These are phyloP conservation scores for Rhagoletis pomonella DNA, from an alignment of 1,140 invertebrate species.

Conservation along the genomic window DNA sequence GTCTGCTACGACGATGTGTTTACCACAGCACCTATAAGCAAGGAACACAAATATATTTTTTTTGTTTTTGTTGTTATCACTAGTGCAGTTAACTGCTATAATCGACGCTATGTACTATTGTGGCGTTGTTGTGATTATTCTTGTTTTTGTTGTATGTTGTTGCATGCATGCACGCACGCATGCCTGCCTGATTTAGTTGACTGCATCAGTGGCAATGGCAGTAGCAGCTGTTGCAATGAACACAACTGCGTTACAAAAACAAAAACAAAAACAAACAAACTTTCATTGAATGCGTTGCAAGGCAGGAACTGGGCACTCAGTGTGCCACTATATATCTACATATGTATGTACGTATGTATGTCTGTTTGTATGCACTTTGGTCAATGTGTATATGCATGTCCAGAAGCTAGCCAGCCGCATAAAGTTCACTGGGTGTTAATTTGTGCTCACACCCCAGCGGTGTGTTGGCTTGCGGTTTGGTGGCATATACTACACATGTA, in stretches of 20 bases:
- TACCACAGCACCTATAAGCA: neutral
- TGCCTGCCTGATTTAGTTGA: constrained; percentile 30
- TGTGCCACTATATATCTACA: neutral
- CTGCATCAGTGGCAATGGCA: neutral
- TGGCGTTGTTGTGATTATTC: neutral
- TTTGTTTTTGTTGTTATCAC: neutral
- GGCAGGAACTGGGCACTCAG: neutral
- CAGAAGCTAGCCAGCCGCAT: neutral
- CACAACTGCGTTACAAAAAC: neutral
- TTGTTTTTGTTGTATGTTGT: neutral
- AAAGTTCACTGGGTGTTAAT: constrained; percentile 22
- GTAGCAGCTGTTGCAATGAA: constrained; percentile 13
- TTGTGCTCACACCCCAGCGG: neutral
- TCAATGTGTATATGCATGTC: neutral
- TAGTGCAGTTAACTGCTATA: neutral
- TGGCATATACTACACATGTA: too few species aligned
- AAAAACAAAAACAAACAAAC: neutral
- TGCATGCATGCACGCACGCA: constrained; percentile 12
- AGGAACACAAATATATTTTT: constrained; percentile 9
- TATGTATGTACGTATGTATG: too few species aligned
- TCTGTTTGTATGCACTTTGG: too few species aligned
- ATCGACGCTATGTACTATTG: constrained; percentile 14
- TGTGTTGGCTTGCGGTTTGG: too few species aligned
- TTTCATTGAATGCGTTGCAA: neutral
- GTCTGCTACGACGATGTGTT: neutral